Percentiles rank a stretch among this genome's conserved stretches.
Evolutionary conservation across 2,888 invertebrate genomes (phyloP).

Genomic region (Scrobipalpa atriplicella): DNA sequence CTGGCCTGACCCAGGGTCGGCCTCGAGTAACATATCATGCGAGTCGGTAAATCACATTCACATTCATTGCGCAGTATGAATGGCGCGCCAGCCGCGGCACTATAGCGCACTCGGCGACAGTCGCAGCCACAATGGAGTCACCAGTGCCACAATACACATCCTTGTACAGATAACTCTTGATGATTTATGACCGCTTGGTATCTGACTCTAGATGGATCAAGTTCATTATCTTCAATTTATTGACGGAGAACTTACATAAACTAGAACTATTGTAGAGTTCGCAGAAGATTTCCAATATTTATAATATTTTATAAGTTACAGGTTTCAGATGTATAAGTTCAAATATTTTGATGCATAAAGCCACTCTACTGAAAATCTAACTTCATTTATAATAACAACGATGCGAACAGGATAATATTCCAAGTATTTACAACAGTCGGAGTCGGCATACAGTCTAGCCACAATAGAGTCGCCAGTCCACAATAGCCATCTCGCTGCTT

Average conservation of each 20-base stretch:
- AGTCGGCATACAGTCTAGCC: slow-evolving; percentile 26
- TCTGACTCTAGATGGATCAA: neutral
- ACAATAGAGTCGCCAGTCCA: slow-evolving; percentile 38
- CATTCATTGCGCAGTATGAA: slow-evolving; percentile 36
- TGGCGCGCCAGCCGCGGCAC: slow-evolving; percentile 30
- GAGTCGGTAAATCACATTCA: slow-evolving; percentile 37
- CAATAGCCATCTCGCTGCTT: slow-evolving; percentile 30
- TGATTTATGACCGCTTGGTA: slow-evolving; percentile 34
- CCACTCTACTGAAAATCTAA: neutral
- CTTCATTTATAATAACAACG: neutral
- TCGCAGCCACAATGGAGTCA: slow-evolving; percentile 38
- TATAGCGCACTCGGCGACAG: slow-evolving; percentile 28
- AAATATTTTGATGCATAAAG: neutral
- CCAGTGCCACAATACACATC: slow-evolving; percentile 14
- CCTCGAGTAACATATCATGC: slow-evolving; percentile 30
- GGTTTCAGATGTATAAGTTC: too few relatives aligned
- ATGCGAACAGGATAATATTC: slow-evolving; percentile 14
- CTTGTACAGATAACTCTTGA: slow-evolving; percentile 24
- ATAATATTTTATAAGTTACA: too few relatives aligned
- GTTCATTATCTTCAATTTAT: slow-evolving; percentile 8
- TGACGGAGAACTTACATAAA: neutral
- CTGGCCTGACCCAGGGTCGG: slow-evolving; percentile 2
- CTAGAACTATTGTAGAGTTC: neutral
- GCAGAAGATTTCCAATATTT: too few relatives aligned
- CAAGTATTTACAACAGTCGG: slow-evolving; percentile 2